Percentiles rank a stretch among this genome's conserved stretches.
These are phyloP conservation scores for Loriculus beryllinus DNA, from an alignment of 2,797 vertebrate genomes.

Conservation along the genomic window DNA sequence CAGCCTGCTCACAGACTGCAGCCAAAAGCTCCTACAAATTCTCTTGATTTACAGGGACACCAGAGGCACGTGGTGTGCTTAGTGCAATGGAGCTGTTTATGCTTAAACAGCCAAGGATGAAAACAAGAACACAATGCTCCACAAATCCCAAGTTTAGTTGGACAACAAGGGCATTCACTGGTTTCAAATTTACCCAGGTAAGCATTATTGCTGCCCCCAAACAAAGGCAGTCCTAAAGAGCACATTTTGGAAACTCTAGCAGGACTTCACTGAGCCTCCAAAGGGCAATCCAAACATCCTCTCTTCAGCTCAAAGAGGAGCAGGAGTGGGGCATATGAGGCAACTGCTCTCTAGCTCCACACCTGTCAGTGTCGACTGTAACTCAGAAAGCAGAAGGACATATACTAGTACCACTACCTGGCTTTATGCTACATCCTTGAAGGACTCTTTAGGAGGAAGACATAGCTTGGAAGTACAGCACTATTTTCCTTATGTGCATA, in stretches of 20 bases:
- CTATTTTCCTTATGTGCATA: neutral
- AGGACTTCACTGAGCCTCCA: neutral
- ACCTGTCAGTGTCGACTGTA: neutral
- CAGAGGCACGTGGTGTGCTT: neutral
- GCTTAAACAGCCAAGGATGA: neutral
- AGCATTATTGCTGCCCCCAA: neutral
- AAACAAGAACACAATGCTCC: neutral
- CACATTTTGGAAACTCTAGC: neutral
- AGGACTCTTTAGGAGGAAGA: neutral
- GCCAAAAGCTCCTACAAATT: neutral
- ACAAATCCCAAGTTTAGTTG: neutral
- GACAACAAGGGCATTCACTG: neutral
- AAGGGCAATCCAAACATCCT: neutral
- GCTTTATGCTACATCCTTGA: neutral
- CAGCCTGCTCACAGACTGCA: neutral
- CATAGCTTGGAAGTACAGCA: neutral
- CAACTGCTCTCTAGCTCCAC: neutral
- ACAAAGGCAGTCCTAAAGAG: neutral
- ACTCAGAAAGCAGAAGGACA: neutral
- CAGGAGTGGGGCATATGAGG: neutral
- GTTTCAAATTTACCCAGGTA: neutral
- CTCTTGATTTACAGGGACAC: neutral
- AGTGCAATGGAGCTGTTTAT: neutral
- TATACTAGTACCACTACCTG: neutral
- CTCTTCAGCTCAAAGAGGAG: neutral